These are phyloP conservation scores for Pseudopodoces humilis DNA, from an alignment of 2,113 vertebrate genomes.

Conservation along the genomic window DNA sequence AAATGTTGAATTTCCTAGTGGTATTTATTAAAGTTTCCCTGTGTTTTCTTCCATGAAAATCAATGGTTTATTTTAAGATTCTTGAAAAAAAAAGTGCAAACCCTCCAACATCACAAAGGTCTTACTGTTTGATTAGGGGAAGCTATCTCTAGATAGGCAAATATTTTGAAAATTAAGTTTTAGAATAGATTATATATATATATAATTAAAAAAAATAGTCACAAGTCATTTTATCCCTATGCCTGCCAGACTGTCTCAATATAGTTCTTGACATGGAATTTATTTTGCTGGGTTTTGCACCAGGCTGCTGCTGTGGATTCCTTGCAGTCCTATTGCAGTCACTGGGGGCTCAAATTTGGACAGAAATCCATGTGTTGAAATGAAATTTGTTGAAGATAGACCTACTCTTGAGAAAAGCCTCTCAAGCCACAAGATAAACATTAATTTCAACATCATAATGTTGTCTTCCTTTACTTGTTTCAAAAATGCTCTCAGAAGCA, in stretches of 20 bases:
- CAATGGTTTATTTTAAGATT: background rate
- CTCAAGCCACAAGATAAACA: background rate
- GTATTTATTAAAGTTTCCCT: background rate
- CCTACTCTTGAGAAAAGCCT: background rate
- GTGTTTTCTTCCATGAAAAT: background rate
- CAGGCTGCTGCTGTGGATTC: background rate
- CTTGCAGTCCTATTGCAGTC: background rate
- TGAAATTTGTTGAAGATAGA: background rate
- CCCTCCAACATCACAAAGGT: background rate
- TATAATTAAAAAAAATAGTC: background rate
- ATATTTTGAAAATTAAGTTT: background rate
- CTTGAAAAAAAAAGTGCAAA: rapidly evolving
- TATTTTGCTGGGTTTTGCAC: background rate
- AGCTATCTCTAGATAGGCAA: background rate
- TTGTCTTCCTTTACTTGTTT: background rate
- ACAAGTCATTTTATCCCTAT: background rate
- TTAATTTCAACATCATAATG: background rate
- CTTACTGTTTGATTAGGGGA: background rate
- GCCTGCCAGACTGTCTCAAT: background rate
- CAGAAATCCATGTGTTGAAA: background rate
- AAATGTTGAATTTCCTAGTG: background rate
- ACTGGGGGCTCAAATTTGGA: background rate
- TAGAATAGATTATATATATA: background rate
- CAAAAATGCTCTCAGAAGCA: background rate
- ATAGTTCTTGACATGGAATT: background rate